Evolutionary conservation across 2,113 vertebrate species (phyloP), one percentile per base, ranked within the genome.

Genomic region (Taurulus bubalis): DNA sequence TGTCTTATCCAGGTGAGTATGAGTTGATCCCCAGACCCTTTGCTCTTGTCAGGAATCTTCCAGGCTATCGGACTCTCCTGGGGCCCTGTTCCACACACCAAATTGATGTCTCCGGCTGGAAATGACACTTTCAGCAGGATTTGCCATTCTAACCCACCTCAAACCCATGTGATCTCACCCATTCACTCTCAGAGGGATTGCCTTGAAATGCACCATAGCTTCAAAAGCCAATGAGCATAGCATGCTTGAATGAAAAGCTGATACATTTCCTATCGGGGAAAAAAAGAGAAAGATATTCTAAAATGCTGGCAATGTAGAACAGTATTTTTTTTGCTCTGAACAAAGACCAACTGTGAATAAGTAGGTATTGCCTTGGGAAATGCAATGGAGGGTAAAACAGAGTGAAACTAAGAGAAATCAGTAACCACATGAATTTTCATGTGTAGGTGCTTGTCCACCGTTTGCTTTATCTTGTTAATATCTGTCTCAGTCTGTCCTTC

Each of bases 71-170:
- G 69, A 75, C 75, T 93, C 93, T 94, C 93, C 88, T 40, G 90
- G 88, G 91, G 87, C 90, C 80, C 75, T 75, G 90, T 92, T 91
- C 92, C 92, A 90, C 93, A 90, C 93, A 90, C 93, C 89, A 93
- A 95, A 95, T 95, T 93, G 94, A 94, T 95, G 94, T 93, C 92
- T 94, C 79, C 55, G 85, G 90, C 89, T 90, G 92, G 92, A 95
- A 95, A 95, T 93, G 93, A 92, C 94, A 95, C 93, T 92, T 95
- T 94, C 93, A 93, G 93, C 94, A 92, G 94, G 94, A 95, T 94
- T 95, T 95, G 93, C 93, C 93, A 93, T 95, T 94, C 93, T 92
- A 94, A 95, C 94, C 94, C 94, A 94, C 92, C 91, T 91, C 94
- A 93, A 94, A 94, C 93, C 90, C 92, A 93, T 93, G 91, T 93